Evolutionary conservation across 2,888 invertebrate species (phyloP), one percentile per base, ranked within the genome.

Genomic region (Abrostola triplasia): DNA sequence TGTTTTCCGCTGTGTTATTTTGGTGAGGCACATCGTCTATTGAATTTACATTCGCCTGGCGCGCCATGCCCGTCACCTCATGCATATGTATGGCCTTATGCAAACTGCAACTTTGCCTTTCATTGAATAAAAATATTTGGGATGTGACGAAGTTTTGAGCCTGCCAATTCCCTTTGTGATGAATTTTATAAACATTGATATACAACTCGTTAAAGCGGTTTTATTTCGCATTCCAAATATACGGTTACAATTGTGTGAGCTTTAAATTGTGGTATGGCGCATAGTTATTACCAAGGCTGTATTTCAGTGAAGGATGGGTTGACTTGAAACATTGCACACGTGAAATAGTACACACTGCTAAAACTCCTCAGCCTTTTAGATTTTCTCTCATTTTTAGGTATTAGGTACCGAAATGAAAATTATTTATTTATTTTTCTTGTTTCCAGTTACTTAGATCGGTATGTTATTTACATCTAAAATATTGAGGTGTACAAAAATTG

Each of bases 61-160:
- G 84, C 83, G 84, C 85, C 85, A 84, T 84, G 84, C 81, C 88
- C 82, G 85, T 83, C 84, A 82, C 83, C 78, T 88, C 89, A 92
- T 92, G 90, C 90, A 92, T 93, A 92, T 92, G 91, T 83, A 92
- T 92, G 87, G 80, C 84, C 76, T 89, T 92, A 92, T 90, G 90
- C 90, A 92, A 91, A 91, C 87, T 89, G 86, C 88, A 86, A 88
- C 88, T 90, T 88, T 77, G 73, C 84, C 82, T 88, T 88, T 86
- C 88, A 89, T 89, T 86, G 85, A 87, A 88, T 88, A 88, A 88
- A 89, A 89, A 90, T 88, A 88, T 88, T 83, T 84, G 76, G 79
- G 82, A 84, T 81, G 82, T 73, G 72, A 79, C 73, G 70, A 76
- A 63, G 71, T 64, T 67, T 56, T 38, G 51, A 49, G 61, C 64